Conservation (phyloP, 2,888 invertebrate genomes). For the Drosophila pegasa region DNA sequence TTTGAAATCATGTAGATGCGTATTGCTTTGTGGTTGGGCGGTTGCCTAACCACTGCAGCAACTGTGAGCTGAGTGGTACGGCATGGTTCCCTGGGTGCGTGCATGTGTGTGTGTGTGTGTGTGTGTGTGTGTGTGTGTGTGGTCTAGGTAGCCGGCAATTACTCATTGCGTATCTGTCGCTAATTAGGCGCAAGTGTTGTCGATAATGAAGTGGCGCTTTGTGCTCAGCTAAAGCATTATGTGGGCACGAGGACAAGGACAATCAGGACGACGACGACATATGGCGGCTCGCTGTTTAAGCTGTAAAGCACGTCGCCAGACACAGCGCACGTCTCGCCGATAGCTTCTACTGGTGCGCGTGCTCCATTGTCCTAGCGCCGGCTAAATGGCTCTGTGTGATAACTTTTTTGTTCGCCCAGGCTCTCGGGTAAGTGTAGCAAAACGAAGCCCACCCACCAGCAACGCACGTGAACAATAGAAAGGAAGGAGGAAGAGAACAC, state of each 20-base stretch:
- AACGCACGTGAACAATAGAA: background rate
- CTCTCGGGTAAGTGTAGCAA: slow-evolving; percentile 30
- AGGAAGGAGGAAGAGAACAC: background rate
- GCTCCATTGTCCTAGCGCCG: slow-evolving; percentile 41
- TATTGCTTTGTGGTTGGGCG: slow-evolving; percentile 40
- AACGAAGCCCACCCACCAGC: slow-evolving; percentile 18
- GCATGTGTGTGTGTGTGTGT: background rate
- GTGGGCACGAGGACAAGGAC: slow-evolving; percentile 13
- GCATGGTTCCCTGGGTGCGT: background rate
- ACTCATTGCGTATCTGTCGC: slow-evolving; percentile 69
- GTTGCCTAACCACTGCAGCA: slow-evolving; percentile 13
- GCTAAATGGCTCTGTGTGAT: slow-evolving; percentile 28
- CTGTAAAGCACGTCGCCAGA: slow-evolving; percentile 72
- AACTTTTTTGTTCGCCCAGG: slow-evolving; percentile 23
- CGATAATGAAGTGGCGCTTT: slow-evolving; percentile 67
- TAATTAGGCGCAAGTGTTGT: slow-evolving; percentile 70
- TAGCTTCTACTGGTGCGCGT: slow-evolving; percentile 38
- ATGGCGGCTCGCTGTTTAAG: slow-evolving; percentile 60
- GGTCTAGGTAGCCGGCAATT: slow-evolving; percentile 55
- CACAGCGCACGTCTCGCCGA: slow-evolving; percentile 25
- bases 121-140: background rate
- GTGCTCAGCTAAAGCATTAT: slow-evolving; percentile 43
- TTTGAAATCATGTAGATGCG: slow-evolving; percentile 34
- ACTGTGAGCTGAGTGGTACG: slow-evolving; percentile 1
- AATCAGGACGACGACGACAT: slow-evolving; percentile 27